phyloP scores from a whole-genome alignment of 2,888 invertebrate species.

The Heteropelma amictum region DNA sequence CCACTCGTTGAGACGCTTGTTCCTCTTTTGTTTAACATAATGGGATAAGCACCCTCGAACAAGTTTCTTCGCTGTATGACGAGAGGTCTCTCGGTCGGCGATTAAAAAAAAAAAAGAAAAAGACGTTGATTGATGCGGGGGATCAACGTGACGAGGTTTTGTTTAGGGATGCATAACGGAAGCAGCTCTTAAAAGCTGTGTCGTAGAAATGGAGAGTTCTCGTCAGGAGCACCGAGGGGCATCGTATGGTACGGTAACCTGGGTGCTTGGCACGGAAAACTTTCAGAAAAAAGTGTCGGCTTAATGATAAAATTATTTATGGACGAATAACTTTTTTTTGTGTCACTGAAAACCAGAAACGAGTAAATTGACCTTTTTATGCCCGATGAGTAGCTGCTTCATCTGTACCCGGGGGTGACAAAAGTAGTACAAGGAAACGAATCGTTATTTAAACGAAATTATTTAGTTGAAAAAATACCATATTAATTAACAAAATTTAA shows the following conservation, averaged over 20 bases:
- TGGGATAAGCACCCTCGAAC: constrained; percentile 43
- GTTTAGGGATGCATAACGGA: constrained; percentile 2
- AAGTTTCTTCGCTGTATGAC: neutral
- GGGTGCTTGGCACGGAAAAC: no score
- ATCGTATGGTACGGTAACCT: neutral
- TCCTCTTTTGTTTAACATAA: constrained; percentile 50
- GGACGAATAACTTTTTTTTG: neutral
- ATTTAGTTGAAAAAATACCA: no score
- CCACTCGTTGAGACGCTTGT: constrained; percentile 30
- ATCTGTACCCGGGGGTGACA: no score
- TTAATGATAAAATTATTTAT: neutral
- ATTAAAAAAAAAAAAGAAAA: neutral
- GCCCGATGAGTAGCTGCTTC: no score
- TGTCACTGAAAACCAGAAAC: neutral
- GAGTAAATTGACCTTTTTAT: no score
- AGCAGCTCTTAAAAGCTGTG: constrained; percentile 2
- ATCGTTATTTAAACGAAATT: no score
- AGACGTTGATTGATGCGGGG: constrained; percentile 20
- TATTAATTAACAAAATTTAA: no score
- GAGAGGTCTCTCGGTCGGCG: constrained; percentile 1
- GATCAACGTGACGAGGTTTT: constrained; percentile 25
- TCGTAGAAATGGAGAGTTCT: constrained; percentile 2
- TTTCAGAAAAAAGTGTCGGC: neutral
- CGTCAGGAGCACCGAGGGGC: neutral
- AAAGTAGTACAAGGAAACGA: no score